Percentiles rank a stretch among this genome's conserved stretches.
These are phyloP conservation scores for Junonia oenone DNA, from an alignment of 2,888 invertebrate genomes.

Conservation along the genomic window DNA sequence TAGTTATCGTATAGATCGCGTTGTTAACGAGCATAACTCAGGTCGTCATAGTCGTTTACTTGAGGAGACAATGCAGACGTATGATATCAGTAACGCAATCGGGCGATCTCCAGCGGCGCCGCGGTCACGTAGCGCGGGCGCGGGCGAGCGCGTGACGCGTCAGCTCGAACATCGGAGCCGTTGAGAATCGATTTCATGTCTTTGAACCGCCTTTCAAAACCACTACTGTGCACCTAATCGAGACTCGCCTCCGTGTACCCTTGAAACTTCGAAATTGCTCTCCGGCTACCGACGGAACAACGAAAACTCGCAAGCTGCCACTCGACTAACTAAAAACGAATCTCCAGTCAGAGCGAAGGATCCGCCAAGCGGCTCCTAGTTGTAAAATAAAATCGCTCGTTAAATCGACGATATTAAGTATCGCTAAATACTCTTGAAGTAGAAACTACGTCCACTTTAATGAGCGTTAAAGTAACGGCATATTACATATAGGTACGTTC, in stretches of 20 bases:
- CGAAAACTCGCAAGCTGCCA: background rate
- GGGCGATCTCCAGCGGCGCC: slow-evolving; percentile 11
- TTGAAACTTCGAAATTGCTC: slow-evolving; percentile 17
- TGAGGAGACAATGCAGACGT: background rate
- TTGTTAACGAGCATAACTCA: background rate
- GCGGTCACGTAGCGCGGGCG: slow-evolving; percentile 21
- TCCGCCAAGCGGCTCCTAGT: background rate
- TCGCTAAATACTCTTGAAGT: slow-evolving; percentile 10
- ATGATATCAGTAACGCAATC: slow-evolving; percentile 12
- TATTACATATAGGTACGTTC: slow-evolving; percentile 6
- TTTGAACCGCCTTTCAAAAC: slow-evolving; percentile 29
- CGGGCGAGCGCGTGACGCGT: slow-evolving; percentile 23
- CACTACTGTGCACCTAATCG: slow-evolving; percentile 19
- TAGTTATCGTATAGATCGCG: slow-evolving; percentile 3
- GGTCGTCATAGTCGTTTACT: background rate
- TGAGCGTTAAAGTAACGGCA: slow-evolving; percentile 10
- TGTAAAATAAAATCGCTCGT: background rate
- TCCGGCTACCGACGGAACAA: background rate
- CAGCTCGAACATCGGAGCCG: slow-evolving; percentile 16
- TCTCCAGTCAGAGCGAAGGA: background rate
- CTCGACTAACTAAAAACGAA: slow-evolving; percentile 2
- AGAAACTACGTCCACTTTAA: slow-evolving; percentile 11
- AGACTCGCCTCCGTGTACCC: slow-evolving; percentile 13
- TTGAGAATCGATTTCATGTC: slow-evolving; percentile 31
- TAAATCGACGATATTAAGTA: background rate